Conservation (phyloP, 2,797 vertebrate genomes). For the Haliaeetus vocifer region DNA sequence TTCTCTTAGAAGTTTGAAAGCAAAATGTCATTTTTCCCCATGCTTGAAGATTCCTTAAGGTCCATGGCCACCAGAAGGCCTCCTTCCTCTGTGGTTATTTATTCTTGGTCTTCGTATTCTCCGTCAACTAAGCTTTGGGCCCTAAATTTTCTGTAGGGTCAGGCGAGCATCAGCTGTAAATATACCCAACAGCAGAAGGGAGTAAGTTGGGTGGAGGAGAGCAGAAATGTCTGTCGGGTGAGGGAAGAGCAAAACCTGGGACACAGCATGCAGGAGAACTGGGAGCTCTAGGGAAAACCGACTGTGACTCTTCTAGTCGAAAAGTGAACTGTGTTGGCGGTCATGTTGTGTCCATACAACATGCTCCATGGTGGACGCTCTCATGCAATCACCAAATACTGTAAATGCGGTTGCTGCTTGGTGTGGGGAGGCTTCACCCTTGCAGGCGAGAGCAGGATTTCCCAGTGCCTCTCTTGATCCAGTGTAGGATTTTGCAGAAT, state of each 20-base stretch:
- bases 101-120: not conserved
- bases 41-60: not conserved
- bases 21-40: not conserved
- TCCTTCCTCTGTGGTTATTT: not conserved
- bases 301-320: not conserved
- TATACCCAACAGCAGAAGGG: too few species aligned
- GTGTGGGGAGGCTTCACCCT: not conserved
- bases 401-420: not conserved
- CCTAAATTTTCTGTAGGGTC: not conserved
- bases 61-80: not conserved
- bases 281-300: not conserved
- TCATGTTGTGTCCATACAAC: fast-evolving
- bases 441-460: not conserved
- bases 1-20: not conserved
- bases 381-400: not conserved
- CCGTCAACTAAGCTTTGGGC: not conserved
- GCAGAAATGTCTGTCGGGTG: not conserved
- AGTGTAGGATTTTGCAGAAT: not conserved
- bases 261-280: not conserved
- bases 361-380: not conserved
- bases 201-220: not conserved
- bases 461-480: fast-evolving
- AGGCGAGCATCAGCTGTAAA: not conserved
- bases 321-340: not conserved
- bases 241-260: not conserved